phyloP scores from a whole-genome alignment of 2,888 invertebrate genomes.

The Clitarchus hookeri region DNA sequence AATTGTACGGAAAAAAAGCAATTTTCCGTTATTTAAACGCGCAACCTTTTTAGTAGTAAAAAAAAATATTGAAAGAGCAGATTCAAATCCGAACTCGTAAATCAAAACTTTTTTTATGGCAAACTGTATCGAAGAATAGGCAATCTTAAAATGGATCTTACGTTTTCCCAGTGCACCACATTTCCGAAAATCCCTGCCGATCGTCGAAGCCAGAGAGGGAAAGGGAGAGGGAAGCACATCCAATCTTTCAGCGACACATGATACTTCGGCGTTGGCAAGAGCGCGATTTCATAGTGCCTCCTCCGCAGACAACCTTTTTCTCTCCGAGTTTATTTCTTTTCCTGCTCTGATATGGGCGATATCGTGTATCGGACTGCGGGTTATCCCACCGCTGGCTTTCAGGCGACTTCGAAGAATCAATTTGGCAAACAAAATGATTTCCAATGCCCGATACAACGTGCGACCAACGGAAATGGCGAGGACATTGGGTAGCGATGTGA shows the following conservation, averaged over 20 bases:
- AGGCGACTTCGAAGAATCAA: not conserved
- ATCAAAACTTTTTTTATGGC: no score
- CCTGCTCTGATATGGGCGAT: not conserved
- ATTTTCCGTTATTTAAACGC: no score
- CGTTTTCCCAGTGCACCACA: not conserved
- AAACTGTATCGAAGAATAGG: not conserved
- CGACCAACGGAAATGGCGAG: not conserved
- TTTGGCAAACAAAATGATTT: conserved; percentile 6
- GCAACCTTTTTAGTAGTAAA: no score
- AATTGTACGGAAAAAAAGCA: no score
- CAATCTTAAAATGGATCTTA: not conserved
- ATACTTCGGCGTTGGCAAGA: not conserved
- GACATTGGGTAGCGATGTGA: not conserved
- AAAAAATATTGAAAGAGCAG: no score
- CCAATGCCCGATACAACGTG: not conserved
- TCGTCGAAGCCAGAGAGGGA: not conserved
- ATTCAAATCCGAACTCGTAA: no score
- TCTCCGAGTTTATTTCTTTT: not conserved
- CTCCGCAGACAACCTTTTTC: not conserved
- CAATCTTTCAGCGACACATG: conserved; percentile 1
- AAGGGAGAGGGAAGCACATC: not conserved
- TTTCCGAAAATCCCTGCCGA: not conserved
- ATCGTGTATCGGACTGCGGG: not conserved
- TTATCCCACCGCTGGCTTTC: not conserved
- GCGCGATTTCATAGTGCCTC: not conserved